These are phyloP conservation scores for Doryteuthis pealeii DNA, from an alignment of 1,140 invertebrate species.

Conservation along the genomic window DNA sequence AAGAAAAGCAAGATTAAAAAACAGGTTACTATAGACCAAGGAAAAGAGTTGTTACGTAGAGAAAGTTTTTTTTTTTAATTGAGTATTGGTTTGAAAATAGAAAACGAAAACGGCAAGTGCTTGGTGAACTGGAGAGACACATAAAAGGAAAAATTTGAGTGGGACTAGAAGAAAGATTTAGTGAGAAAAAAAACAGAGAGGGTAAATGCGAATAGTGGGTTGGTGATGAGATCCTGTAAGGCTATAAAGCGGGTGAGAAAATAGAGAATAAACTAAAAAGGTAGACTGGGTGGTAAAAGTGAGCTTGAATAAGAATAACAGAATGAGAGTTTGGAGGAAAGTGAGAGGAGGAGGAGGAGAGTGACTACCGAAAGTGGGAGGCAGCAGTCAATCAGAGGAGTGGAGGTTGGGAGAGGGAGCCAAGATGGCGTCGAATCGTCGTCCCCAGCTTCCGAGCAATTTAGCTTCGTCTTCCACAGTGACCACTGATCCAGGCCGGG, in stretches of 20 bases:
- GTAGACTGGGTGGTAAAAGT: slow-evolving; percentile 35
- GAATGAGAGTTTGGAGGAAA: no score
- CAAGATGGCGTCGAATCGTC: slow-evolving; percentile 58
- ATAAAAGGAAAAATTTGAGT: no score
- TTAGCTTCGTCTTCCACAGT: slow-evolving; percentile 42
- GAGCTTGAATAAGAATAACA: no score
- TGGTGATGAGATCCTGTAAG: neutral
- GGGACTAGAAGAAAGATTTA: neutral
- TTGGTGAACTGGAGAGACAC: no score
- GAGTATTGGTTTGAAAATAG: no score
- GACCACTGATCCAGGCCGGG: slow-evolving; percentile 61
- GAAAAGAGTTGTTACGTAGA: no score
- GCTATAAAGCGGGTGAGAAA: neutral
- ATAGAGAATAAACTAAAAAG: neutral
- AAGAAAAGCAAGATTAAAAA: no score
- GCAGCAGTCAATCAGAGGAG: neutral
- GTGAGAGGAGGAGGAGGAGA: no score
- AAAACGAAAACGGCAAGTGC: no score
- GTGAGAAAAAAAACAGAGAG: neutral
- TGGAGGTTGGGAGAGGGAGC: neutral
- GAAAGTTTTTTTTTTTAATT: no score
- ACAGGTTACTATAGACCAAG: no score
- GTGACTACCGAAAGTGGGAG: no score
- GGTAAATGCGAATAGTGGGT: neutral
- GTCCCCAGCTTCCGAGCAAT: slow-evolving; percentile 16